Base-by-base conservation (phyloP, 2,797 vertebrate species). In the Pelodytes ibericus region DNA sequence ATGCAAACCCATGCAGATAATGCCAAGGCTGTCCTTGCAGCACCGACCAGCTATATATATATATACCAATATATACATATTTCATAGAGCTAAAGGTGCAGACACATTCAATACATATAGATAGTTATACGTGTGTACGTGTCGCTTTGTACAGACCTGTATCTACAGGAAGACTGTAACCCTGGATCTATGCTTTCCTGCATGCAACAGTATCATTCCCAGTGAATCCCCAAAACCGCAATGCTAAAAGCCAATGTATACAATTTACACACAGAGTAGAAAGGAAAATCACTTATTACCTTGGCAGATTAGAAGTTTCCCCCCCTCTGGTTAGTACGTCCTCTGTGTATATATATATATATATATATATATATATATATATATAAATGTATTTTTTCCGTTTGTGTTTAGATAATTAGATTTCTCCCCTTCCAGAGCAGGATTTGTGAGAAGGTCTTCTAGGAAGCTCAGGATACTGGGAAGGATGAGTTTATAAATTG, bases 401-500 rank as follows among this genome's bases (percentile, higher is more conserved):
- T 53, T 47, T 53, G 20, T 53, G 5, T 53, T 53, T 36, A 6
- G 33, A 0, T 16, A 44, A 13, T 13, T 44, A 44, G 3, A 13
- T 16, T 44, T 44, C 18, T 44, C 11, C 16, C 22, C 6, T 33
- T 20, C 18, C 27, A 22, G 60, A 44, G 18, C 41, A 16, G 41
- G 41, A 36, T 36, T n/a, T 11, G 3, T n/a, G 49, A 22, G 18
- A 33, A 11, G 20, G 6, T 49, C 20, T 56, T 41, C 57, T 24
- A 11, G 20, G 8, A 20, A 49, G 27, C 15, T 68, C 36, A 47
- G n/a, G 15, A 75, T 75, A 30, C 4, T 49, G 44, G 65, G 57
- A 27, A 22, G 58, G 74, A 59, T 70, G 49, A 57, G 66, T 67
- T 68, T 68, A 69, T 60, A 58, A 70, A 53, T 39, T 57, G 53